phyloP scores from a whole-genome alignment of 2,797 vertebrate species.

The Pteropus rufus region DNA sequence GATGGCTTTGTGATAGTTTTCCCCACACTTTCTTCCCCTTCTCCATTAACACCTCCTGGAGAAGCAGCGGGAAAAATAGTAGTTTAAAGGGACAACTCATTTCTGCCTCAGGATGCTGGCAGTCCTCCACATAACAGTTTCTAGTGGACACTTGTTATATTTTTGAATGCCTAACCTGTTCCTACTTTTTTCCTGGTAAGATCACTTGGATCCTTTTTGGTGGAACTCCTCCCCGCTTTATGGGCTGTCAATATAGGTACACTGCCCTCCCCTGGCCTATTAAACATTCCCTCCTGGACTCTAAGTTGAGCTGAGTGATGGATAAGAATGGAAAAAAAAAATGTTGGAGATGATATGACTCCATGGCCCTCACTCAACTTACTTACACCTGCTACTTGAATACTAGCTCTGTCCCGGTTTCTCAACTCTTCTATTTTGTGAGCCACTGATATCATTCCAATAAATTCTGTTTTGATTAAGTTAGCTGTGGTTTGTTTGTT shows the following conservation, averaged over 20 bases:
- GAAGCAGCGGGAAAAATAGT: not conserved
- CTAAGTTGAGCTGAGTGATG: not conserved
- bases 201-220: not conserved
- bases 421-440: not conserved
- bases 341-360: not conserved
- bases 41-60: not conserved
- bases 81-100: not conserved
- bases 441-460: not conserved
- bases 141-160: not conserved
- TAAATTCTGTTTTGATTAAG: not conserved
- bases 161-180: not conserved
- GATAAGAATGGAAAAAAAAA: not conserved
- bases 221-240: not conserved
- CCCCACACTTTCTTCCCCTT: not conserved
- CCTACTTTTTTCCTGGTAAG: not conserved
- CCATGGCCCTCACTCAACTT: not conserved
- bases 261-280: not conserved
- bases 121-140: not conserved
- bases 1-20: not conserved
- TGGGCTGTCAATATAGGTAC: not conserved
- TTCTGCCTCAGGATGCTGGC: conserved; percentile 29
- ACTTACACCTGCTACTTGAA: not conserved
- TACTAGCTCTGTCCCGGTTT: not conserved
- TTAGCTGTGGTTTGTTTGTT: not conserved
- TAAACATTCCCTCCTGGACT: not conserved